Evolutionary conservation across 2,797 vertebrate species (phyloP).

Genomic region (Parotocinclus haroldoi): DNA sequence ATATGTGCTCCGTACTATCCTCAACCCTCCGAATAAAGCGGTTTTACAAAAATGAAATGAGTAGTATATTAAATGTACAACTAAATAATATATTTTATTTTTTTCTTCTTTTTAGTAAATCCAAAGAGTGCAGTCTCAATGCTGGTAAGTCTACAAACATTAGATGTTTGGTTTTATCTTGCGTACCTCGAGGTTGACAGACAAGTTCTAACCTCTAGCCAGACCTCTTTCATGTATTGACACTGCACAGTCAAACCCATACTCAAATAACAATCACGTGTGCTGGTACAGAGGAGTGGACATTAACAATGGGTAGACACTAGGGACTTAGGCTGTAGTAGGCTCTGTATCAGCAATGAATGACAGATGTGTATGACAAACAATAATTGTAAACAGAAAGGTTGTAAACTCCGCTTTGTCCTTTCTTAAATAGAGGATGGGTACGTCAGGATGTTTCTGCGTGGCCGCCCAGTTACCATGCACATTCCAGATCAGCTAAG

Average conservation of each 20-base stretch:
- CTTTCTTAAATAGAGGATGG: constrained; percentile 75
- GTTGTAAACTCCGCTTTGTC: not conserved
- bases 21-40: not conserved
- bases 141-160: constrained; percentile 69
- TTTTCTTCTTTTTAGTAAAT: constrained; percentile 73
- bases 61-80: too few species aligned
- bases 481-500: constrained; percentile 74
- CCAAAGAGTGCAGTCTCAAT: constrained; percentile 83
- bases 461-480: constrained; percentile 86
- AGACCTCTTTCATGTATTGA: constrained; percentile 14
- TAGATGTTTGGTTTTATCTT: not conserved
- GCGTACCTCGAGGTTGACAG: not conserved
- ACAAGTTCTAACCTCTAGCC: constrained; percentile 1
- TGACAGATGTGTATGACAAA: not conserved
- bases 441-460: constrained; percentile 86
- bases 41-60: not conserved
- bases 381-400: not conserved
- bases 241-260: not conserved
- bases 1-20: not conserved
- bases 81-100: too few species aligned
- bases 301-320: too few species aligned
- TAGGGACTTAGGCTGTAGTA: too few species aligned
- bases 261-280: not conserved
- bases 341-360: not conserved
- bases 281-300: too few species aligned